Evolutionary conservation across 2,797 vertebrate genomes (phyloP), one percentile per base, ranked within the genome.

Genomic region (Cynodonichthys magdalenae): DNA sequence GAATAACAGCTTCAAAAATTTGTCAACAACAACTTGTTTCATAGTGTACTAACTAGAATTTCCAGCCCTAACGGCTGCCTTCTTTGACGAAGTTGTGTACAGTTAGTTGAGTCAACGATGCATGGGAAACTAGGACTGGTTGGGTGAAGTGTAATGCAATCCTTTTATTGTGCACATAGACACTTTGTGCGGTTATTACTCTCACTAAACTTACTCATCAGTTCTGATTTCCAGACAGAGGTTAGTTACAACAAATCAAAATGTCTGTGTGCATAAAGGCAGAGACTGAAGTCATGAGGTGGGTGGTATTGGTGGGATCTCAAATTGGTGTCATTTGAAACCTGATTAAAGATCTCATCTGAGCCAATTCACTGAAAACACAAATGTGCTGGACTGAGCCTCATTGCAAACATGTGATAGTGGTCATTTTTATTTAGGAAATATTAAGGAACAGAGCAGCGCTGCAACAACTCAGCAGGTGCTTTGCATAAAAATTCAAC

Each of bases 41-140:
- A 36, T 42, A 18, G 53, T 75, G 51, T 80, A 50, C 53, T 66
- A 86, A 89, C 85, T 66, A 69, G 90, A 76, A 71, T 82, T 74
- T 85, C 89, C 69, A 65, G 83, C 66, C n/a, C 39, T 29, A 6
- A 24, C 19, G 12, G 10, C 12, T 7, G 31, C 63, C 34, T n/a
- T 49, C 59, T 64, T 73, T 59, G 49, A 74, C 39, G 59, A 51
- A 10, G 28, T 34, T 15, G 29, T 53, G 12, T 53, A 36, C 60
- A 19, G 66, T 69, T 60, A 48, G 15, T n/a, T 59, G 58, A 77
- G 63, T 71, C 71, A 84, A 68, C 4, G 0, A 49, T 24, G 24
- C 27, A 59, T 17, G 6, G 29, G 18, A 71, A 15, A 55, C 29
- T 1, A 54, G 58, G 53, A 87, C 85, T 68, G 81, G 89, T 85